phyloP scores from a whole-genome alignment of 2,888 invertebrate species.

The Cremastinae sp. region DNA sequence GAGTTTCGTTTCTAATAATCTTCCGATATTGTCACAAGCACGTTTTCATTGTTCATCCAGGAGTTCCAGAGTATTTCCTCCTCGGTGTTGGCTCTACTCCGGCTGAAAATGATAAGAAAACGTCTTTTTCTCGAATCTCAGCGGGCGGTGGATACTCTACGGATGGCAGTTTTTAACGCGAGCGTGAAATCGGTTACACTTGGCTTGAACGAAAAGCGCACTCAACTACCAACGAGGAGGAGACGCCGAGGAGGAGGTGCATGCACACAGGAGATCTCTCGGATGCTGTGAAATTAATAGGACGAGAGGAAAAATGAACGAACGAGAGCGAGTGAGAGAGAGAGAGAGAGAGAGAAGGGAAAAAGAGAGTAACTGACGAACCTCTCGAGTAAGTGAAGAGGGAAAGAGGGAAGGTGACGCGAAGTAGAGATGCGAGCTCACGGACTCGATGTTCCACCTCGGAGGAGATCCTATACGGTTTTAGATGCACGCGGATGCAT shows the following conservation, averaged over 20 bases:
- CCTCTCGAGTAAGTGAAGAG: constrained; percentile 37
- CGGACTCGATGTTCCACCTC: constrained; percentile 39
- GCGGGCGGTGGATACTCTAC: neutral
- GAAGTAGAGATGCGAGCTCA: constrained; percentile 17
- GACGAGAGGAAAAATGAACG: constrained; percentile 34
- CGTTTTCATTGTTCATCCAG: no score
- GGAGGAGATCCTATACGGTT: constrained; percentile 26
- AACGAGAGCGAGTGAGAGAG: constrained; percentile 18
- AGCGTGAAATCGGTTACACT: constrained; percentile 37
- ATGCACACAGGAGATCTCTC: constrained; percentile 42
- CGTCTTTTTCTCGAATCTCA: neutral
- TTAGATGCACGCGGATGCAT: constrained; percentile 36
- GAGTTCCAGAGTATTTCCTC: no score
- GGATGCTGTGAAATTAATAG: constrained; percentile 52
- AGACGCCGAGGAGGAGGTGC: constrained; percentile 26
- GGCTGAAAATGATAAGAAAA: neutral
- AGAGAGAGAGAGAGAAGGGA: constrained; percentile 37
- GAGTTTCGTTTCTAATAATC: no score
- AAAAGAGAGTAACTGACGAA: constrained; percentile 46
- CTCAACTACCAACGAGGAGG: constrained; percentile 25
- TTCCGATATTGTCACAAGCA: no score
- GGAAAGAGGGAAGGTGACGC: constrained; percentile 48
- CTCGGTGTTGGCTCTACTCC: no score
- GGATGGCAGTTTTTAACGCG: constrained; percentile 15
- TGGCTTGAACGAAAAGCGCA: constrained; percentile 49